Evolutionary conservation across 2,888 invertebrate genomes (phyloP).

Genomic region (Philhelius pedissequus): DNA sequence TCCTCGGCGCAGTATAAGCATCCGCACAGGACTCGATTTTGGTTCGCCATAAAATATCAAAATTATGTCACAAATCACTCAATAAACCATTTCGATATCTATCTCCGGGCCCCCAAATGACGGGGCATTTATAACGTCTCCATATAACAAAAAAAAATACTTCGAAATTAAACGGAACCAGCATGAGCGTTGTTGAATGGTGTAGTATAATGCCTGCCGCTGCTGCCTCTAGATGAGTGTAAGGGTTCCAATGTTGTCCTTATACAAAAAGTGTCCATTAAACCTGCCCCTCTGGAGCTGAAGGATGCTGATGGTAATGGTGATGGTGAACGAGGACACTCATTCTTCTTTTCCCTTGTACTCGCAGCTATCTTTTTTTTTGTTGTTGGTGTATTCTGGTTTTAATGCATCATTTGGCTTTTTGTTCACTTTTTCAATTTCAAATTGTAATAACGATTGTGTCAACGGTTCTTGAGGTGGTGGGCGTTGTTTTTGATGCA

Average conservation of each 20-base stretch:
- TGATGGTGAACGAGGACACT: background rate
- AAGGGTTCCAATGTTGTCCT: slow-evolving; percentile 23
- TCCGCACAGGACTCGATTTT: slow-evolving; percentile 40
- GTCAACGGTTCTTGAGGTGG: slow-evolving; percentile 38
- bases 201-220: background rate
- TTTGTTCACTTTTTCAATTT: slow-evolving; percentile 53
- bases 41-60: slow-evolving; percentile 68
- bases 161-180: slow-evolving; percentile 40
- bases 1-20: slow-evolving; percentile 12
- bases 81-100: slow-evolving; percentile 69
- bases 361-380: slow-evolving; percentile 13
- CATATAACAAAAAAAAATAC: slow-evolving; percentile 20
- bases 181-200: background rate
- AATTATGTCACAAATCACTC: slow-evolving; percentile 70
- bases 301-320: background rate
- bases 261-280: slow-evolving; percentile 62
- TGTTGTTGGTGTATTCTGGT: background rate
- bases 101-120: slow-evolving; percentile 54
- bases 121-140: slow-evolving; percentile 62
- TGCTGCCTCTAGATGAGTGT: slow-evolving; percentile 26
- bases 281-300: slow-evolving; percentile 10
- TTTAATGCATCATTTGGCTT: slow-evolving; percentile 45
- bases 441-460: slow-evolving; percentile 64
- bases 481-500: background rate
- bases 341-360: background rate